These are phyloP conservation scores for Aphis gossypii DNA, from an alignment of 1,140 invertebrate species.

Conservation along the genomic window DNA sequence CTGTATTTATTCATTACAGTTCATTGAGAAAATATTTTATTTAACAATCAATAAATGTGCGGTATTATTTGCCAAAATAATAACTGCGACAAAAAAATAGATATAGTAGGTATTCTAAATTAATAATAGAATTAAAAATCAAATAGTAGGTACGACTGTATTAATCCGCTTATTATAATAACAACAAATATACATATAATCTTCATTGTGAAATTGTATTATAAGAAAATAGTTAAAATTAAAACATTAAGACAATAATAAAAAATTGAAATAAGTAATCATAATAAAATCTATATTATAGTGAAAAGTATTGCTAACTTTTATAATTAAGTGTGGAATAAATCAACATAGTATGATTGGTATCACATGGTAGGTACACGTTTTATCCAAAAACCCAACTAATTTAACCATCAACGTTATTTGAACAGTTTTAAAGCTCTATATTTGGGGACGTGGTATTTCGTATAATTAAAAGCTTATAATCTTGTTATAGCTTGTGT, in stretches of 20 bases:
- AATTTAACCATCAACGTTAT: constrained; percentile 23
- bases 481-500: not conserved
- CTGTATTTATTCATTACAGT: not conserved
- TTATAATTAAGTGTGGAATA: not conserved
- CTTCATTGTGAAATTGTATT: not conserved
- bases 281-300: not conserved
- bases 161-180: not conserved
- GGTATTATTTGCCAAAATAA: not conserved
- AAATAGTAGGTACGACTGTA: not conserved
- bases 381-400: not conserved
- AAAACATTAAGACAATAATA: too few relatives aligned
- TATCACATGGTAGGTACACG: not conserved
- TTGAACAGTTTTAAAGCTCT: not conserved
- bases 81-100: not conserved
- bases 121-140: not conserved
- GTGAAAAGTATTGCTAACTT: not conserved
- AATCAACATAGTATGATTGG: not conserved
- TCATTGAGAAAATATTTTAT: not conserved
- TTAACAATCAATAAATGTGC: not conserved
- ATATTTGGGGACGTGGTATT: constrained; percentile 16
- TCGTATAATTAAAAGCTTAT: constrained; percentile 41
- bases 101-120: not conserved
- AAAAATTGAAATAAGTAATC: too few relatives aligned
- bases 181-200: not conserved
- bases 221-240: not conserved